Evolutionary conservation across 2,888 invertebrate species (phyloP).

Genomic region (Esperia sulphurella): DNA sequence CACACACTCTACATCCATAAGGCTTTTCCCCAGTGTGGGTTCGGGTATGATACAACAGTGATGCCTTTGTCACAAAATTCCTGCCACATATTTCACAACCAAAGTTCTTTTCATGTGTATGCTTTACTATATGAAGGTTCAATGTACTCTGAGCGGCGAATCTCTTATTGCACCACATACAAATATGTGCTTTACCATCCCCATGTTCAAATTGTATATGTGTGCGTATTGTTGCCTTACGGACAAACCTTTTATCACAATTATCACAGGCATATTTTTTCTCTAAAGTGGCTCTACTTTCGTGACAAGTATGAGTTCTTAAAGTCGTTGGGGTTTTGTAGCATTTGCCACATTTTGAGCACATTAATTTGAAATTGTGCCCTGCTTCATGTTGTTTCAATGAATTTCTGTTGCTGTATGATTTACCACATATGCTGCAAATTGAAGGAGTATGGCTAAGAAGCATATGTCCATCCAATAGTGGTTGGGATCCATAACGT

Average conservation of each 20-base stretch:
- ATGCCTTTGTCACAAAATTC: constrained; percentile 19
- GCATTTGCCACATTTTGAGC: constrained; percentile 13
- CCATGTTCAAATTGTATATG: constrained; percentile 18
- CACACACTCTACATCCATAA: constrained; percentile 17
- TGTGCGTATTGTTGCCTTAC: constrained; percentile 12
- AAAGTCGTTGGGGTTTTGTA: constrained; percentile 15
- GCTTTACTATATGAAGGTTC: constrained; percentile 19
- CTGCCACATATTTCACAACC: constrained; percentile 19
- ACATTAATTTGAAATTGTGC: constrained; percentile 13
- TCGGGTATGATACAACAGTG: constrained; percentile 19
- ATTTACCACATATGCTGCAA: constrained; percentile 19
- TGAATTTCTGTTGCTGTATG: constrained; percentile 12
- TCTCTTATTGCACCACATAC: constrained; percentile 18
- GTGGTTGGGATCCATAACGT: constrained; percentile 11
- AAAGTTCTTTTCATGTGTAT: constrained; percentile 22
- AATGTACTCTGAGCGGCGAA: constrained; percentile 15
- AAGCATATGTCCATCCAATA: constrained; percentile 13
- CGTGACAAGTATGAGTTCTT: constrained; percentile 10
- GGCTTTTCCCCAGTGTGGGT: constrained; percentile 23
- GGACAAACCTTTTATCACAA: constrained; percentile 13
- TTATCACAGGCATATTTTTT: constrained; percentile 14
- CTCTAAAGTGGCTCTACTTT: constrained; percentile 5
- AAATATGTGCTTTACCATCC: neutral
- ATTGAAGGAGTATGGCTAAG: constrained; percentile 12
- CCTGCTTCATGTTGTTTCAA: constrained; percentile 15